Evolutionary conservation across 2,888 invertebrate species (phyloP).

Genomic region (Mythimna impura): DNA sequence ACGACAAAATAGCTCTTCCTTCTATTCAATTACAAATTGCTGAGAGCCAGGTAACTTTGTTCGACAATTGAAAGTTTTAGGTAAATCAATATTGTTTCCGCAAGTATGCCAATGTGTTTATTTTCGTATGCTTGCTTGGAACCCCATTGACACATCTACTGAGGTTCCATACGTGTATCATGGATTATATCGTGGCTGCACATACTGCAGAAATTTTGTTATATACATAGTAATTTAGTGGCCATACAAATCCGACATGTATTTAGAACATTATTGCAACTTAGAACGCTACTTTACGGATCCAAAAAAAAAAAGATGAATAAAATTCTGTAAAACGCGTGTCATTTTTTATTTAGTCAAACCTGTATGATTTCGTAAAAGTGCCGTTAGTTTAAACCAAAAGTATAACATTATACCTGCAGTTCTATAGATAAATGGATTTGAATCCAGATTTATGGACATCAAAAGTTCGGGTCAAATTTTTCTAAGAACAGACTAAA

Average conservation of each 20-base stretch:
- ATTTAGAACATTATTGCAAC: background rate
- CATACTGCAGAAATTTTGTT: background rate
- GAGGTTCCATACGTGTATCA: background rate
- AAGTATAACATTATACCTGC: background rate
- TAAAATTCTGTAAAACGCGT: background rate
- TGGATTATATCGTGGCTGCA: too few relatives aligned
- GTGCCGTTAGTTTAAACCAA: background rate
- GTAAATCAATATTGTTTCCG: background rate
- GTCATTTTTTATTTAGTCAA: background rate
- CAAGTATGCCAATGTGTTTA: background rate
- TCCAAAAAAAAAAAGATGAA: background rate
- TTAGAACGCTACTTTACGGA: slow-evolving; percentile 1
- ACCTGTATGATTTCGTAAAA: background rate
- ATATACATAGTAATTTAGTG: background rate
- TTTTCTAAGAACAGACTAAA: slow-evolving; percentile 32
- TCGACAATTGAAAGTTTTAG: background rate
- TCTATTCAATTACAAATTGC: background rate
- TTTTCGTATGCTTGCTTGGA: background rate
- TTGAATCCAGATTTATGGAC: slow-evolving; percentile 1
- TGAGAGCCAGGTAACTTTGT: background rate
- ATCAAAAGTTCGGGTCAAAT: background rate
- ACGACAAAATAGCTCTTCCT: too few relatives aligned
- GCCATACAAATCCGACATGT: background rate
- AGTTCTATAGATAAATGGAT: slow-evolving; percentile 10
- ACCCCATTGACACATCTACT: background rate